phyloP scores from a whole-genome alignment of 2,888 invertebrate species.

The Stenolophus ochropezus region DNA sequence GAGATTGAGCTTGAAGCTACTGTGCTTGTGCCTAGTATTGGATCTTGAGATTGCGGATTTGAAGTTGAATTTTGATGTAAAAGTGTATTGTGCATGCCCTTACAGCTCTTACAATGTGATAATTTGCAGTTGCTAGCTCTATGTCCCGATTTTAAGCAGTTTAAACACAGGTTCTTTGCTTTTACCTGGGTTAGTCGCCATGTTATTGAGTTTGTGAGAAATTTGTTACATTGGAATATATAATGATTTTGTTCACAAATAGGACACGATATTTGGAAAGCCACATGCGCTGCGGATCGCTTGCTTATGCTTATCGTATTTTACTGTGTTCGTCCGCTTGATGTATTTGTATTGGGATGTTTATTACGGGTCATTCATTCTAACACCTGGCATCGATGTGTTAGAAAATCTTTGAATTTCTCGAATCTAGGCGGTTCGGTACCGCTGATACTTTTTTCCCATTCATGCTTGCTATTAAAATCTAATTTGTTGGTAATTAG shows the following conservation, averaged over 20 bases:
- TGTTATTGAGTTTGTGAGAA: background rate
- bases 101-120: background rate
- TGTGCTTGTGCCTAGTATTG: background rate
- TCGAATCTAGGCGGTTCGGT: background rate
- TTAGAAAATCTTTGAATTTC: background rate
- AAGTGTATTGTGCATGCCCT: background rate
- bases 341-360: background rate
- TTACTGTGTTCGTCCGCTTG: too few species aligned
- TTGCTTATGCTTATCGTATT: too few species aligned
- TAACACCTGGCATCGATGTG: background rate
- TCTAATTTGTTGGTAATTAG: background rate
- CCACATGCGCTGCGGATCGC: too few species aligned
- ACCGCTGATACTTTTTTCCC: background rate
- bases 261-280: background rate
- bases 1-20: background rate
- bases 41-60: background rate
- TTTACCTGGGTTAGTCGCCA: background rate
- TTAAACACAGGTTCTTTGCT: slow-evolving; percentile 4
- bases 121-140: background rate
- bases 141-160: slow-evolving; percentile 19
- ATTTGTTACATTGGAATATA: background rate
- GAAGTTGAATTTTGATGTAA: background rate
- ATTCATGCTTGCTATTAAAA: background rate
- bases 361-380: too few species aligned
- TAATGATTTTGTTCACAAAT: slow-evolving; percentile 25